Evolutionary conservation across 1,140 invertebrate genomes (phyloP), one percentile per base, ranked within the genome.

Genomic region (Wasmannia auropunctata): DNA sequence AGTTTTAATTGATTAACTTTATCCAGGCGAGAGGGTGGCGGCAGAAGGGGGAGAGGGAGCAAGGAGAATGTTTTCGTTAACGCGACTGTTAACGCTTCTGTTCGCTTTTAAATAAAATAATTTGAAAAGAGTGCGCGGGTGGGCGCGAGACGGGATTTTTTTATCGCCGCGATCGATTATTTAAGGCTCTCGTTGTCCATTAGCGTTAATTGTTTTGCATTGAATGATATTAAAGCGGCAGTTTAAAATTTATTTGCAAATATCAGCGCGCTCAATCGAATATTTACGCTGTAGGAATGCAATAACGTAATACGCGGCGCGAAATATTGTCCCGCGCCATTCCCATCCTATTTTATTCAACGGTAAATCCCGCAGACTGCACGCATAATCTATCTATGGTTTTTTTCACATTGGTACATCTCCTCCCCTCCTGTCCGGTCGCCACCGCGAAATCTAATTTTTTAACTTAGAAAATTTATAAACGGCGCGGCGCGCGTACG

Each of bases 1-100:
- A 74, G 37, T 74, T 72, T 72, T 83, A 83, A 83, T 83, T 83
- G 79, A 25, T 83, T 83, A 83, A 83, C 67, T 83, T 83, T 74
- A 72, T 43, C 31, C 11, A 43, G 43, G 60, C 51, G 67, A 31
- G 54, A 14, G 22, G 7, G 37, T n/a, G n/a, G n/a, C n/a, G n/a
- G n/a, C n/a, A n/a, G n/a, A n/a, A n/a, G n/a, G n/a, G n/a, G n/a
- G n/a, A n/a, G n/a, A n/a, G 43, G 16, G 8, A 2, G 11, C 14
- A 6, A 28, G 1, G 43, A 25, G 40, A 6, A 37, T 54, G 43
- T 58, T 74, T 46, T 19, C 11, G 19, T n/a, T 31, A 28, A 43
- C n/a, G 51, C 51, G 10, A 46, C 25, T 40, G 37, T 72, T 69
- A 25, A n/a, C n/a, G n/a, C n/a, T n/a, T n/a, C n/a, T n/a, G n/a